Evolutionary conservation across 2,113 vertebrate genomes (phyloP), one percentile per base, ranked within the genome.

Genomic region (Cheilinus undulatus): DNA sequence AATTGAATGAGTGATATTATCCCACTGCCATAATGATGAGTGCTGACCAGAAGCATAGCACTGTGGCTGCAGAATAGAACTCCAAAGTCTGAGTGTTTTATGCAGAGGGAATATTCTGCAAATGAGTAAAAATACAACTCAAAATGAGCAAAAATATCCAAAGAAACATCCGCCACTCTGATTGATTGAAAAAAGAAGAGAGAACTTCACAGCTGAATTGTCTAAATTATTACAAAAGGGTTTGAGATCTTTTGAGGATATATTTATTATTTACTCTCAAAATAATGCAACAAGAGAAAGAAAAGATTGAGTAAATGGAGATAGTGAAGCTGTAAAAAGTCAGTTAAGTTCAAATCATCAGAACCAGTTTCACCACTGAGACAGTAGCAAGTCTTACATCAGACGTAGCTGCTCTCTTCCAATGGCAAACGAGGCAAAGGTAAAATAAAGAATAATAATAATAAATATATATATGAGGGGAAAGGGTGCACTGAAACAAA

Each of bases 371-470:
- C 69, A 67, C 59, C 60, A 68, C 71, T 52, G 38, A 74, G 59
- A 79, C 43, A 24, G 72, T 87, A 34, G 83, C 75, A 68, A 83
- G 69, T 85, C 50, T 88, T 86, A 64, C 89, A 85, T 91, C 88
- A 90, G 75, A 51, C 73, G 46, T 54, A 62, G 71, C 62, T 64
- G 66, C 53, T 52, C 40, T 71, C 81, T 79, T 64, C 80, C 50
- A 76, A 84, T 26, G 19, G 74, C 79, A 82, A 85, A 52, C 23
- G 36, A 73, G 9, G 43, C 38, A 0, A 10, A 19, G 1, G 40
- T 57, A n/a, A 57, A 50, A 66, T 59, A 46, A 36, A 24, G 40
- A 17, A 42, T 42, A 20, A 49, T 20, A 63, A 28, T 43, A 27
- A 17, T 26, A 36, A 65, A 40, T 17, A 34, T 23, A 24, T 14